Conservation (phyloP, 2,113 vertebrate species). For the Urocolius indicus region DNA sequence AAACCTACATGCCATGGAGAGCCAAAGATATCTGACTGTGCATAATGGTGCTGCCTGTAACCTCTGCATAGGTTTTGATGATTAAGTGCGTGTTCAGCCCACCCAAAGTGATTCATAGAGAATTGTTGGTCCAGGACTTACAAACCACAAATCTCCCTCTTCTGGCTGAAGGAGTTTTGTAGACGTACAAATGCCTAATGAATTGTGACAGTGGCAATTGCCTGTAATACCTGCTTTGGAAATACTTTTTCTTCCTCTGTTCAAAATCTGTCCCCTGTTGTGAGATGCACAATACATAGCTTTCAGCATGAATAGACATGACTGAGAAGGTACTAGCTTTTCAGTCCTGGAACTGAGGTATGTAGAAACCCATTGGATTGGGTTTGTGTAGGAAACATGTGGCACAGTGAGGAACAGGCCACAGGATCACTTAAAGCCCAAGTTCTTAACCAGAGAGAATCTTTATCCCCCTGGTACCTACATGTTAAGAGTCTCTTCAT, state of each 20-base stretch:
- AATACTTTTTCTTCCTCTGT: neutral
- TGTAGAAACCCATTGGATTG: neutral
- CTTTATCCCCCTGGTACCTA: neutral
- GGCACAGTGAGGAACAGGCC: neutral
- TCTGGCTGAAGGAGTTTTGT: constrained; percentile 1
- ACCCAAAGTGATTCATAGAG: constrained; percentile 39
- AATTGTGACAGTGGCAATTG: neutral
- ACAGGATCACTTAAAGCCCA: neutral
- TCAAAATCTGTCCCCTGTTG: neutral
- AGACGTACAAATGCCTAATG: neutral
- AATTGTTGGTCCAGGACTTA: neutral
- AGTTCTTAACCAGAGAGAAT: neutral
- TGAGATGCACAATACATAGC: neutral
- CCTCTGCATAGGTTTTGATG: constrained; percentile 19
- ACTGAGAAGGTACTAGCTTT: neutral
- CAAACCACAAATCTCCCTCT: neutral
- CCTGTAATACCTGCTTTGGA: neutral
- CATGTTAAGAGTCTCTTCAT: neutral
- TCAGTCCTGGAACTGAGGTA: neutral
- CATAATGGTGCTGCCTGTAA: neutral
- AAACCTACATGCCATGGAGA: neutral
- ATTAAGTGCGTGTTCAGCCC: constrained; percentile 36
- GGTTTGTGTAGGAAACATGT: neutral
- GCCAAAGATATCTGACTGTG: neutral
- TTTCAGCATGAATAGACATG: neutral